A percentile compares a stretch with the other conserved stretches of the same genome.
Conservation (phyloP, 2,113 vertebrate genomes). For the Alethe diademata region DNA sequence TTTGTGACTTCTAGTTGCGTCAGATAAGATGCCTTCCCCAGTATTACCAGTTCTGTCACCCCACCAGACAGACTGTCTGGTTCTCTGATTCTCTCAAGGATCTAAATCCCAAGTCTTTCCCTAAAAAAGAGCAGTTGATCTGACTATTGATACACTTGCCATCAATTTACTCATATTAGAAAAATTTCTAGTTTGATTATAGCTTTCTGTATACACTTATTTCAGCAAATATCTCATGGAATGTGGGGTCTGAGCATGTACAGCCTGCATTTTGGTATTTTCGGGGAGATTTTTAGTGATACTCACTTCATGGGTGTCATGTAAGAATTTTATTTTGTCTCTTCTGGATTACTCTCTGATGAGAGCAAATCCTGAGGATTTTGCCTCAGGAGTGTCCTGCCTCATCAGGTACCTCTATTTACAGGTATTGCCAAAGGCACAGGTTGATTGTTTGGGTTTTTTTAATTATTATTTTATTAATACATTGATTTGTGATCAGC, state of each 20-base stretch:
- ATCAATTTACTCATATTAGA: neutral
- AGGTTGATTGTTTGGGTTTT: neutral
- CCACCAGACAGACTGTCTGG: neutral
- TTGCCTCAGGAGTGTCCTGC: neutral
- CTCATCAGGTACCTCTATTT: neutral
- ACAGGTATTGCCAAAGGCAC: neutral
- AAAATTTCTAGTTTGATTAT: neutral
- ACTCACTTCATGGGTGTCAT: neutral
- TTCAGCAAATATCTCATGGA: neutral
- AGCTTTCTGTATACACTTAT: neutral
- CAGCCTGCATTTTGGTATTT: neutral
- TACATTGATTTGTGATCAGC: neutral
- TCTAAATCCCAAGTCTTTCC: neutral
- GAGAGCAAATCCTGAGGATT: neutral
- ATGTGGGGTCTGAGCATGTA: neutral
- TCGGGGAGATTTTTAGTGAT: neutral
- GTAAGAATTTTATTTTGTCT: neutral
- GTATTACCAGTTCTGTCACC: neutral
- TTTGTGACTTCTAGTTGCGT: neutral
- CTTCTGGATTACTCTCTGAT: neutral
- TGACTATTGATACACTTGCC: neutral
- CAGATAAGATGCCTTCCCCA: neutral
- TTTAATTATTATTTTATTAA: neutral
- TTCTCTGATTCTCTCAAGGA: neutral
- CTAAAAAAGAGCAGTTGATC: neutral